A percentile compares a stretch with the other conserved stretches of the same genome.
These are phyloP conservation scores for Apotomis betuletana DNA, from an alignment of 2,888 invertebrate genomes.

Conservation along the genomic window DNA sequence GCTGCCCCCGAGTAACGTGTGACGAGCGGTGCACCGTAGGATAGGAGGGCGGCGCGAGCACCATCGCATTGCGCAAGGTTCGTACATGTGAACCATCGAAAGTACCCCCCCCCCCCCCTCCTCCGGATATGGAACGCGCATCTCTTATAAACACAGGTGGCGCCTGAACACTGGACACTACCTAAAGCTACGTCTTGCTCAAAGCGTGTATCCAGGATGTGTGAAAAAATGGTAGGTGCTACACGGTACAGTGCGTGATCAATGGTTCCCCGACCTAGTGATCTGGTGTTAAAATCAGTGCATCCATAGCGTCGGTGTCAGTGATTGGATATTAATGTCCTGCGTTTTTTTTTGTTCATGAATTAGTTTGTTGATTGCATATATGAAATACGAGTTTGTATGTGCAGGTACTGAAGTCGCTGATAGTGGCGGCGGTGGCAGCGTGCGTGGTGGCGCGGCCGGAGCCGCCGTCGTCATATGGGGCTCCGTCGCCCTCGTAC, in stretches of 20 bases:
- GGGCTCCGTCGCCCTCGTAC: conserved; percentile 81
- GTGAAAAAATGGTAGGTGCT: conserved; percentile 78
- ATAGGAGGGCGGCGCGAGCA: conserved; percentile 69
- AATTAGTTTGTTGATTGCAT: conserved; percentile 14
- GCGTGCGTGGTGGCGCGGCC: conserved; percentile 79
- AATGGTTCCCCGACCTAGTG: conserved; percentile 57
- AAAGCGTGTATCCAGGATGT: conserved; percentile 72
- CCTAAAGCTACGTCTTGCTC: conserved; percentile 63
- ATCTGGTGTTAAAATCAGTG: conserved; percentile 52
- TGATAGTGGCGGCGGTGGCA: conserved; percentile 73
- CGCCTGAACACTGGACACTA: conserved; percentile 76
- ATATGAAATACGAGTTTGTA: conserved; percentile 54
- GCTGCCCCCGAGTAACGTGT: conserved; percentile 7
- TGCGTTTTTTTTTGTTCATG: conserved; percentile 4
- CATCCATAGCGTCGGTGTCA: conserved; percentile 42
- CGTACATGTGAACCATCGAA: conserved; percentile 76
- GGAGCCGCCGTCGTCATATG: conserved; percentile 83
- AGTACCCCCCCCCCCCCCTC: conserved; percentile 82
- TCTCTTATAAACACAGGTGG: conserved; percentile 81
- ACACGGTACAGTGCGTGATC: conserved; percentile 47
- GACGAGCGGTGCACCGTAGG: conserved; percentile 48
- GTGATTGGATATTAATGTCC: conserved; percentile 35
- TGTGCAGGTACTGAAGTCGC: conserved; percentile 76
- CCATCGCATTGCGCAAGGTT: conserved; percentile 75
- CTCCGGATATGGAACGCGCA: conserved; percentile 76